A percentile compares a stretch with the other conserved stretches of the same genome.
These are phyloP conservation scores for Strix aluco DNA, from an alignment of 2,113 vertebrate genomes.

Conservation along the genomic window DNA sequence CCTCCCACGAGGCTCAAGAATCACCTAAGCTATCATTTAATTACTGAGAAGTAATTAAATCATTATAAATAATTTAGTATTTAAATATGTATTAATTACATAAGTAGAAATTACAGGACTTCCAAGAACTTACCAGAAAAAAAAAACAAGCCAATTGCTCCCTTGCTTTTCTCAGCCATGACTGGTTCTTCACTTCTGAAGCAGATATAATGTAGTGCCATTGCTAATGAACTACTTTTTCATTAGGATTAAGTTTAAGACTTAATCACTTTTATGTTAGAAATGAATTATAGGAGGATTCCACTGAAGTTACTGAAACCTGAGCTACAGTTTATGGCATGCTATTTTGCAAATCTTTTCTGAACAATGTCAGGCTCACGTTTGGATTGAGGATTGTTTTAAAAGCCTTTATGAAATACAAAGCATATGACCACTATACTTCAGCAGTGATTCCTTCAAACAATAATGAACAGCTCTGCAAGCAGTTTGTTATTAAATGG, in stretches of 20 bases:
- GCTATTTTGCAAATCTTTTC: neutral
- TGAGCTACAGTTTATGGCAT: neutral
- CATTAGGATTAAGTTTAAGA: neutral
- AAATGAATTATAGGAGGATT: neutral
- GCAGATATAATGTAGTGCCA: neutral
- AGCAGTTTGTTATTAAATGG: neutral
- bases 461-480: neutral
- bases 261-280: neutral
- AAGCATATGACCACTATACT: neutral
- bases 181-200: neutral
- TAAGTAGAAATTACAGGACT: neutral
- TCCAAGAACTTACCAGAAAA: slow-evolving; percentile 1
- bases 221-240: neutral
- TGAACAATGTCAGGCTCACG: neutral
- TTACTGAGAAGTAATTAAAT: neutral
- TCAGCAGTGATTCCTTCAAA: neutral
- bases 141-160: neutral
- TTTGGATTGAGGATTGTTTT: neutral
- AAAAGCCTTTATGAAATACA: neutral
- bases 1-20: neutral
- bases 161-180: neutral
- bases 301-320: neutral
- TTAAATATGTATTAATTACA: neutral
- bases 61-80: neutral
- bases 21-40: neutral